These are phyloP conservation scores for Spatulosminthurus flaviceps DNA, from an alignment of 2,888 invertebrate genomes.

Conservation along the genomic window DNA sequence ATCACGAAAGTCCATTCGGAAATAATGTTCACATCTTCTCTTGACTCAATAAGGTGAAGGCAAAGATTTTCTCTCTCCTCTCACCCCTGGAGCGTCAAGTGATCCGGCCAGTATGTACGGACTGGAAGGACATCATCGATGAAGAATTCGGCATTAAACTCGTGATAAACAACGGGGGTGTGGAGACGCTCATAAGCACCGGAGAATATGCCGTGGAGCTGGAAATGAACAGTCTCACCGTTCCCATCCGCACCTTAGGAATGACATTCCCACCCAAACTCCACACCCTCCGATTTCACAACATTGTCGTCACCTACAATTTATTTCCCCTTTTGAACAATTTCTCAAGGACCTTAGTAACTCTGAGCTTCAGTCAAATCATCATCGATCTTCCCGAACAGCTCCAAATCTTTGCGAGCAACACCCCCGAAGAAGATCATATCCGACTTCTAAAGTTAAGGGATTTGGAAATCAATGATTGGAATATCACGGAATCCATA, in stretches of 20 bases:
- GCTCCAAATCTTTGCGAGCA: background rate
- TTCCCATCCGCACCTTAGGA: constrained; percentile 53
- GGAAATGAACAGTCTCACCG: constrained; percentile 58
- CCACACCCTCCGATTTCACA: constrained; percentile 53
- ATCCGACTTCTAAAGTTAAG: constrained; percentile 49
- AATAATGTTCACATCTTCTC: too few species aligned
- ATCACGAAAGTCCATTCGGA: background rate
- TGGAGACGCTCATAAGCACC: constrained; percentile 48
- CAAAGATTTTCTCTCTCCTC: constrained; percentile 55
- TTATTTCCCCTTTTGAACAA: constrained; percentile 54
- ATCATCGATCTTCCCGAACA: constrained; percentile 58
- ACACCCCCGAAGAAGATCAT: constrained; percentile 28
- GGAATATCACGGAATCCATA: constrained; percentile 56
- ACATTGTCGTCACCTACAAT: constrained; percentile 60
- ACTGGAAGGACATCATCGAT: constrained; percentile 56
- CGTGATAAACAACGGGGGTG: constrained; percentile 51
- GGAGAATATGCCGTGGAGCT: constrained; percentile 54
- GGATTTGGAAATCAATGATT: constrained; percentile 57
- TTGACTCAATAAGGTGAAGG: constrained; percentile 42
- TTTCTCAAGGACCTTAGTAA: constrained; percentile 47
- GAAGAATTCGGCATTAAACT: constrained; percentile 57
- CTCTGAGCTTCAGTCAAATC: constrained; percentile 53
- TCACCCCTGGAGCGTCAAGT: constrained; percentile 51
- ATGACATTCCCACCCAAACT: constrained; percentile 54
- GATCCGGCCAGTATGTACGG: constrained; percentile 50